phyloP scores from a whole-genome alignment of 23 tunicate species.

The Styela clava region DNA sequence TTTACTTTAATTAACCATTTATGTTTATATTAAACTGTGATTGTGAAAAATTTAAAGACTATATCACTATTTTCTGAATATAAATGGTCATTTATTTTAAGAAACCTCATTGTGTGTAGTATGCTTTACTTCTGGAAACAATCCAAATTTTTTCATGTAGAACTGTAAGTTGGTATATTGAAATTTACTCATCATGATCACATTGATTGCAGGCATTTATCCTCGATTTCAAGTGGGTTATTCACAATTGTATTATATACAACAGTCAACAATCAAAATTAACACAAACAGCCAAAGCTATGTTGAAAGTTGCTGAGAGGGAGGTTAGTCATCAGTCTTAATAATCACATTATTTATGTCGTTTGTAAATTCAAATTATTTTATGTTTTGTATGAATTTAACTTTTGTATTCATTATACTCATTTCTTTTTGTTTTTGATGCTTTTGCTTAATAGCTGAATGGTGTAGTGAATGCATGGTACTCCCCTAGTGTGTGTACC shows the following conservation, averaged over 20 bases:
- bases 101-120: too few relatives aligned
- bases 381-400: not conserved
- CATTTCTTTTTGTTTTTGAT: not conserved
- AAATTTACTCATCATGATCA: too few relatives aligned
- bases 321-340: constrained; percentile 39
- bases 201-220: constrained; percentile 83
- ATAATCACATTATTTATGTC: not conserved
- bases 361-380: not conserved
- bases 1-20: too few relatives aligned
- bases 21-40: too few relatives aligned
- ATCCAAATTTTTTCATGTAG: too few relatives aligned
- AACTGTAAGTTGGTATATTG: too few relatives aligned
- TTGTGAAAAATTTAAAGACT: too few relatives aligned
- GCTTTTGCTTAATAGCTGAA: not conserved
- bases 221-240: constrained; percentile 93
- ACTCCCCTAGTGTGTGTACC: too few relatives aligned
- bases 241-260: constrained; percentile 92
- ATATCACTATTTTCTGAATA: too few relatives aligned
- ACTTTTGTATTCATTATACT: not conserved
- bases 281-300: constrained; percentile 61
- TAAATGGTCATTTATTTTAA: too few relatives aligned
- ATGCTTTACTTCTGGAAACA: too few relatives aligned
- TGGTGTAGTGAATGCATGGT: too few relatives aligned
- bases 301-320: constrained; percentile 81
- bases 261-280: constrained; percentile 73